Evolutionary conservation across 2,797 vertebrate species (phyloP).

Genomic region (Myotis daubentonii): DNA sequence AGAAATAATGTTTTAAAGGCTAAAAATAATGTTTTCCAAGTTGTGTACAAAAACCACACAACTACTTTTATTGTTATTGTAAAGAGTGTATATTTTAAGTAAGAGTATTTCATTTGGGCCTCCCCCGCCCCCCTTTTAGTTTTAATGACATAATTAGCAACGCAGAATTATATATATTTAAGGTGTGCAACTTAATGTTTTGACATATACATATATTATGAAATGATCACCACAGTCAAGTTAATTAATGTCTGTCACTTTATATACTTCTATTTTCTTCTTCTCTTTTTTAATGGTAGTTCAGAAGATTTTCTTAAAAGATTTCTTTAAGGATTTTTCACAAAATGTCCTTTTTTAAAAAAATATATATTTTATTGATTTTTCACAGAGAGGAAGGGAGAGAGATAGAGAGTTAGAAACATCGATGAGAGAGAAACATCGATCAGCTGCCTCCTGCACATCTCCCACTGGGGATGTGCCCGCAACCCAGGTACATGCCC

Average conservation of each 20-base stretch:
- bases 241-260: neutral
- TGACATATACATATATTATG: neutral
- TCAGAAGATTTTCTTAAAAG: conserved; percentile 44
- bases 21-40: conserved; percentile 29
- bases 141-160: conserved; percentile 11
- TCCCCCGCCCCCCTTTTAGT: neutral
- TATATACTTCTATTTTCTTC: neutral
- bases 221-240: neutral
- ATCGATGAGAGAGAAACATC: too few relatives aligned
- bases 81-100: conserved; percentile 21
- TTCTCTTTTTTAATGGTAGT: neutral
- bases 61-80: conserved; percentile 14
- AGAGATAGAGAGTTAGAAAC: too few relatives aligned
- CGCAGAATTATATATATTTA: neutral
- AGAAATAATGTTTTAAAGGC: neutral
- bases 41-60: neutral
- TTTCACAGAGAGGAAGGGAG: too few relatives aligned
- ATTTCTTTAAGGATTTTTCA: conserved; percentile 34
- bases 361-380: too few relatives aligned
- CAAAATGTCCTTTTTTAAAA: conserved; percentile 29
- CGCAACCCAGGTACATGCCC: too few relatives aligned
- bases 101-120: neutral
- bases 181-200: neutral
- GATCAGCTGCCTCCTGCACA: too few relatives aligned
- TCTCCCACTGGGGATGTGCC: too few relatives aligned